phyloP scores from a whole-genome alignment of 2,113 vertebrate species.

The Eurypyga helias region DNA sequence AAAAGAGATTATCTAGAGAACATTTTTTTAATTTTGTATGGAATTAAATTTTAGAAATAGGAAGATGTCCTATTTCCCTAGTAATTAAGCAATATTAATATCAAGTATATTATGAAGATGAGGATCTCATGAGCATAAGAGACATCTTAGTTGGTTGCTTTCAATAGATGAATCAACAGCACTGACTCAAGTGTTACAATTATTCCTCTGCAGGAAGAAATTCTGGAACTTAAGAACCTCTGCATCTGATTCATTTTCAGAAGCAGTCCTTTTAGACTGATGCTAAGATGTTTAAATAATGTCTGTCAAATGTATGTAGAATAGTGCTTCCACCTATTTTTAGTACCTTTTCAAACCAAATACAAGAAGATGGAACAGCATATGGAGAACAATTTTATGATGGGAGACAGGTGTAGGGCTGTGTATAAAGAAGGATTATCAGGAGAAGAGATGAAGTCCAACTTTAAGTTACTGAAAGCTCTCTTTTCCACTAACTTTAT shows the following conservation, averaged over 20 bases:
- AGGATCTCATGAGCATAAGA: background rate
- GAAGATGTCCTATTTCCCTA: background rate
- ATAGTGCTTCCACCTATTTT: background rate
- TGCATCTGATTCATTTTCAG: background rate
- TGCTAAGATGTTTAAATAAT: background rate
- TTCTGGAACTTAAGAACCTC: background rate
- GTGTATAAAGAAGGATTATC: background rate
- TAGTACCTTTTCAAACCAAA: background rate
- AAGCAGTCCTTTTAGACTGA: background rate
- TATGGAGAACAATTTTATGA: background rate
- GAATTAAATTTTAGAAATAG: background rate
- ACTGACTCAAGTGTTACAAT: background rate
- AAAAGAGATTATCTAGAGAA: background rate
- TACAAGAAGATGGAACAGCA: background rate
- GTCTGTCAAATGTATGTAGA: background rate
- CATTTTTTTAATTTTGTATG: background rate
- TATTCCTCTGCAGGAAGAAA: background rate
- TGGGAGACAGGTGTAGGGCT: background rate
- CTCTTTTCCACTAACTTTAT: background rate
- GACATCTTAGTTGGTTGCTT: background rate
- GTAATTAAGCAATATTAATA: background rate
- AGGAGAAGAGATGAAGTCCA: background rate
- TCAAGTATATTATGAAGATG: background rate
- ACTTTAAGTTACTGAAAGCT: background rate
- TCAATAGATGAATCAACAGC: background rate